Conservation (phyloP, 2,888 invertebrate species). For the Aporophyla lueneburgensis region DNA sequence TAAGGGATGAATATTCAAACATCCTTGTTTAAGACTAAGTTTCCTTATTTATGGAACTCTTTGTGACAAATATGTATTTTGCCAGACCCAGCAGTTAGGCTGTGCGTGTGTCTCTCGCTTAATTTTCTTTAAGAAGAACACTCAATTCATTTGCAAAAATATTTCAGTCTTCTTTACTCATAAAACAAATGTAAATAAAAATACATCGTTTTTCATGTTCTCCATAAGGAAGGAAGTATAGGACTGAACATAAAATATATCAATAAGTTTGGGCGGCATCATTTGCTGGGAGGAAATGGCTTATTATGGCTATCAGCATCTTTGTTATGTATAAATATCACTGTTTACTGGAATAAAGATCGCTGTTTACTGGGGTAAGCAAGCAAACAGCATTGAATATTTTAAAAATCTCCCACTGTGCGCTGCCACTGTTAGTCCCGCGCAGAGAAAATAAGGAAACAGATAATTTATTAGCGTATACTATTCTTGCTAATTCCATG, state of each 20-base stretch:
- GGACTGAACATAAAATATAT: constrained; percentile 15
- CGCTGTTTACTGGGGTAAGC: constrained; percentile 8
- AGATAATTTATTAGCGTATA: constrained; percentile 20
- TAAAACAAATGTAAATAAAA: neutral
- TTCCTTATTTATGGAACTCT: neutral
- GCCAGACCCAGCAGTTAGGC: neutral
- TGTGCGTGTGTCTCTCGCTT: neutral
- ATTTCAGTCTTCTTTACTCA: neutral
- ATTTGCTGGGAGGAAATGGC: constrained; percentile 18
- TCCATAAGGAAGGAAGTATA: neutral
- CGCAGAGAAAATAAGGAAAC: constrained; percentile 39
- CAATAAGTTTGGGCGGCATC: constrained; percentile 7
- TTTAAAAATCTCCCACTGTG: constrained; percentile 4
- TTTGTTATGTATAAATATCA: constrained; percentile 18
- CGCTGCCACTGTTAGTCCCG: neutral
- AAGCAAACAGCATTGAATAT: constrained; percentile 12
- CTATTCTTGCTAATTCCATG: constrained; percentile 24
- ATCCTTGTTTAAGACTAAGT: neutral
- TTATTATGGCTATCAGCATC: constrained; percentile 17
- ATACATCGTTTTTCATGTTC: neutral
- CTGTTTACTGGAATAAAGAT: constrained; percentile 7
- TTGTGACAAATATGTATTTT: neutral
- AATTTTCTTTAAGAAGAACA: neutral
- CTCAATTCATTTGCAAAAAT: neutral
- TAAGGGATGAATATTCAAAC: too few species aligned